A percentile compares a stretch with the other conserved stretches of the same genome.
phyloP scores from a whole-genome alignment of 2,797 vertebrate species.

The Leptodactylus fallax region DNA sequence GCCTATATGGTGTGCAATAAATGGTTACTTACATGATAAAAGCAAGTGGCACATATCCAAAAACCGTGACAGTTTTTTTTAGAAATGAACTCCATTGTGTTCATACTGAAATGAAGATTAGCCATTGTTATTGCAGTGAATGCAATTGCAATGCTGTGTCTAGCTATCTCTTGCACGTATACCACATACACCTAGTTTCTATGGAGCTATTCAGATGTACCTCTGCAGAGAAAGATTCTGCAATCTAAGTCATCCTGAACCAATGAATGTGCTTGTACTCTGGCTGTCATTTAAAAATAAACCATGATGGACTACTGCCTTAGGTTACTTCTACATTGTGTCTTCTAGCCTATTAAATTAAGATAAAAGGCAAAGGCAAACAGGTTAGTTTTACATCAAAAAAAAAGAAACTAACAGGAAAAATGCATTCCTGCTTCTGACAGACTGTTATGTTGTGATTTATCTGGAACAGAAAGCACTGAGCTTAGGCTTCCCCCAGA shows the following conservation, averaged over 20 bases:
- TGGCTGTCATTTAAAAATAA: conserved; percentile 61
- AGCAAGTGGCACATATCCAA: background rate
- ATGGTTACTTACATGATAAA: background rate
- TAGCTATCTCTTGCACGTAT: background rate
- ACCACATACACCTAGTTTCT: background rate
- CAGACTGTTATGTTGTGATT: conserved; percentile 64
- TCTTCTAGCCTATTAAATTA: conserved; percentile 52
- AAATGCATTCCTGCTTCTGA: conserved; percentile 55
- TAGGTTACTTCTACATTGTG: conserved; percentile 37
- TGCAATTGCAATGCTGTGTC: background rate
- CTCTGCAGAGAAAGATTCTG: background rate
- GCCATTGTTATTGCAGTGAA: background rate
- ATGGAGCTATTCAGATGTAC: background rate
- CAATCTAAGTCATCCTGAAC: conserved; percentile 11
- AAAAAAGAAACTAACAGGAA: conserved; percentile 59
- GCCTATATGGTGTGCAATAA: background rate
- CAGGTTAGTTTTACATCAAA: conserved; percentile 58
- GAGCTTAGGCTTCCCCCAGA: conserved; percentile 53
- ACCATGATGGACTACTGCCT: conserved; percentile 46
- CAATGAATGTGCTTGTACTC: conserved; percentile 33
- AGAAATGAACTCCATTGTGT: background rate
- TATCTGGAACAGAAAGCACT: conserved; percentile 61
- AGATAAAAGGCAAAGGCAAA: conserved; percentile 62
- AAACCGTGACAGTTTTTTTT: background rate
- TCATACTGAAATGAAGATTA: background rate